Conservation (phyloP, 2,888 invertebrate genomes). For the Leucophora obtusa region DNA sequence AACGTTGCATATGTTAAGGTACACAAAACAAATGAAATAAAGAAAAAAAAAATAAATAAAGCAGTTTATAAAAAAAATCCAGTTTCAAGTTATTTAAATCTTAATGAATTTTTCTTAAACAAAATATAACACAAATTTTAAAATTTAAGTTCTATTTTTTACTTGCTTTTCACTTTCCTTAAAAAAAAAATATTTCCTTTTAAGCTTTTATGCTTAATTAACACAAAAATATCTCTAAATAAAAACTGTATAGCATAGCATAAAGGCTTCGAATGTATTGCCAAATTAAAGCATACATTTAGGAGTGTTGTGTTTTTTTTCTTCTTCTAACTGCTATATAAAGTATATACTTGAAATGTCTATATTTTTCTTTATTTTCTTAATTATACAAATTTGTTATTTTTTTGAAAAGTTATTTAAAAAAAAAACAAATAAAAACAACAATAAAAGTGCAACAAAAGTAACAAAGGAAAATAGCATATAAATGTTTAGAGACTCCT, state of each 20-base stretch:
- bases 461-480: conserved; percentile 44
- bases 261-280: not conserved
- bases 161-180: conserved; percentile 12
- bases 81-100: not conserved
- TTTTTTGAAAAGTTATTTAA: not conserved
- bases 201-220: conserved; percentile 49
- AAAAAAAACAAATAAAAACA: not conserved
- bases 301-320: conserved; percentile 19
- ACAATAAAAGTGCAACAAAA: conserved; percentile 61
- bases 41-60: conserved; percentile 26
- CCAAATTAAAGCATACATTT: conserved; percentile 33
- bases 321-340: conserved; percentile 7
- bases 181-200: not conserved
- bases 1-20: conserved; percentile 51
- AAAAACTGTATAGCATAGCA: conserved; percentile 8
- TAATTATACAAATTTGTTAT: conserved; percentile 47
- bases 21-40: not conserved
- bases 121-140: too few relatives aligned
- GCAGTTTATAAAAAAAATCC: not conserved
- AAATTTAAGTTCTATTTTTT: not conserved
- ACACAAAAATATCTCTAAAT: conserved; percentile 1
- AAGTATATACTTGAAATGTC: conserved; percentile 23
- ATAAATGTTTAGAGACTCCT: conserved; percentile 38
- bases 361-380: conserved; percentile 37
- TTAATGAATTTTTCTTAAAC: too few relatives aligned